Percentiles rank a stretch among this genome's conserved stretches.
Conservation (phyloP, 2,113 vertebrate species). For the Antidorcas marsupialis region DNA sequence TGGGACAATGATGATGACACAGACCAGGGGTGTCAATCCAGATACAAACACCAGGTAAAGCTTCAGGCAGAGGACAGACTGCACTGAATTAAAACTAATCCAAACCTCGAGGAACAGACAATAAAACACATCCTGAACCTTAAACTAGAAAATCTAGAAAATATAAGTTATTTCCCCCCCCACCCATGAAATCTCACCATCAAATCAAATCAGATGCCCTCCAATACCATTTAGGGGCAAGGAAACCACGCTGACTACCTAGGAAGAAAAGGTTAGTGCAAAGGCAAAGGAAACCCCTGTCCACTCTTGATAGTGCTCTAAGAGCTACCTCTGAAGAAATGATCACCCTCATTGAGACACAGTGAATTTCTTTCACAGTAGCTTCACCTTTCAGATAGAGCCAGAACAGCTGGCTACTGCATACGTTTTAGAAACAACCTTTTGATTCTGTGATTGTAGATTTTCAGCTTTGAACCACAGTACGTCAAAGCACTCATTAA, state of each 20-base stretch:
- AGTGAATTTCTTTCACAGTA: not conserved
- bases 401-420: not conserved
- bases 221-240: not conserved
- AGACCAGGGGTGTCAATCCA: not conserved
- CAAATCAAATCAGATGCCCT: not conserved
- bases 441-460: constrained; percentile 38
- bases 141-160: not conserved
- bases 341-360: not conserved
- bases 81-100: not conserved
- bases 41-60: not conserved
- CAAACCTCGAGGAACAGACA: not conserved
- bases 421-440: not conserved
- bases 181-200: not conserved
- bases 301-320: not conserved
- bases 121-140: not conserved
- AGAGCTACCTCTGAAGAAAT: not conserved
- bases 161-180: not conserved
- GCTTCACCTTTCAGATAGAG: not conserved
- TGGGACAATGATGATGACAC: not conserved
- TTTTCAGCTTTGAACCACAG: constrained; percentile 35
- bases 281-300: too few relatives aligned
- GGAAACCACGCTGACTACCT: accelerated
- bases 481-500: constrained; percentile 22
- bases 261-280: not conserved
- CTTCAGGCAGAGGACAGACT: not conserved